Conservation (phyloP, 1,140 invertebrate species). For the Euura lappo region DNA sequence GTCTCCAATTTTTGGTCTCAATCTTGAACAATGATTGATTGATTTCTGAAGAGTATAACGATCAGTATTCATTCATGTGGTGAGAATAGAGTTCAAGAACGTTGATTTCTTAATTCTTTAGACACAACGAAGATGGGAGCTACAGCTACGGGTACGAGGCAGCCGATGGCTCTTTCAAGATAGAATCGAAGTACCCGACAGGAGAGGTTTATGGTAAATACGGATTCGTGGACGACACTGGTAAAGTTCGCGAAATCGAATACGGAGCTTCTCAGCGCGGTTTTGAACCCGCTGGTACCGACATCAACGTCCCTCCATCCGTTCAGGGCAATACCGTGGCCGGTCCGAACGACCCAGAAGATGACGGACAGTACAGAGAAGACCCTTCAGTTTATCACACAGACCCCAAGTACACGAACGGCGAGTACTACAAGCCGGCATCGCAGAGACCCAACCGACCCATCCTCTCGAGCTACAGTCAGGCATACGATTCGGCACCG, state of each 20-base stretch:
- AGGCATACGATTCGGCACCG: constrained; percentile 30
- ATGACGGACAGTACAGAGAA: constrained; percentile 83
- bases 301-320: constrained; percentile 81
- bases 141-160: constrained; percentile 89
- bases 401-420: constrained; percentile 71
- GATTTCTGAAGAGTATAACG: too few species aligned
- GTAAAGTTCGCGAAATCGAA: constrained; percentile 73
- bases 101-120: constrained; percentile 29
- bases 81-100: neutral
- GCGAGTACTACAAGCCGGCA: constrained; percentile 50
- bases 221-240: constrained; percentile 80
- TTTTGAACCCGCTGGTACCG: constrained; percentile 77
- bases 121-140: constrained; percentile 84
- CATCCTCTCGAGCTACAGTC: constrained; percentile 16
- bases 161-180: constrained; percentile 90
- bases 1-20: too few species aligned
- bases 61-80: too few species aligned
- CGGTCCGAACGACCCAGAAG: constrained; percentile 67
- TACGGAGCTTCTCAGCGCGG: constrained; percentile 80
- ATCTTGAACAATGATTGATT: too few species aligned
- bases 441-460: constrained; percentile 43
- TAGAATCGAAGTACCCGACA: constrained; percentile 84
- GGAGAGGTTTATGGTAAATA: constrained; percentile 85
- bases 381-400: constrained; percentile 81
- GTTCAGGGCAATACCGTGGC: constrained; percentile 58